Conservation (phyloP, 2,888 invertebrate species). For the Scotopteryx bipunctaria region DNA sequence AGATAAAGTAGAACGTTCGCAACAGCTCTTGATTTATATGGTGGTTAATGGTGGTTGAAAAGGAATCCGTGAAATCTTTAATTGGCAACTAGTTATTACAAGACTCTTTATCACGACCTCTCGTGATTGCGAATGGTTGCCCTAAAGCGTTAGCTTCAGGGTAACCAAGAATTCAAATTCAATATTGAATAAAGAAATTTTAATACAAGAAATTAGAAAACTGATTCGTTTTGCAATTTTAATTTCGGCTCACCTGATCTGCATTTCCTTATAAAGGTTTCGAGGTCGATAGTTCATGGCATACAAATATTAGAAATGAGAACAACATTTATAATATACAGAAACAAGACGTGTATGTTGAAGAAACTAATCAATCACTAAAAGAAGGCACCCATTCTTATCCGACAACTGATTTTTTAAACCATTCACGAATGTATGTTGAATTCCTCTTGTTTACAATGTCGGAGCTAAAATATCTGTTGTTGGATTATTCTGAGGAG, state of each 20-base stretch:
- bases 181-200: constrained; percentile 30
- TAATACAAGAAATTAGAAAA: constrained; percentile 41
- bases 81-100: constrained; percentile 31
- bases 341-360: constrained; percentile 42
- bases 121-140: constrained; percentile 21
- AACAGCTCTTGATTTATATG: constrained; percentile 26
- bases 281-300: constrained; percentile 61
- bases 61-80: constrained; percentile 37
- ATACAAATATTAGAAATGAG: constrained; percentile 56
- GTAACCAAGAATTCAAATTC: too few relatives aligned
- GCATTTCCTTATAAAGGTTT: constrained; percentile 63
- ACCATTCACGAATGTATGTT: constrained; percentile 27
- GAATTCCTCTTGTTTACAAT: constrained; percentile 37
- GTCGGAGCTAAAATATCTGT: constrained; percentile 35
- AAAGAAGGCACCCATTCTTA: constrained; percentile 25
- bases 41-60: constrained; percentile 29
- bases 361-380: constrained; percentile 37
- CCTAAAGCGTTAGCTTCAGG: too few relatives aligned
- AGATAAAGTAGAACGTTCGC: constrained; percentile 32
- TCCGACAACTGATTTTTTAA: constrained; percentile 31
- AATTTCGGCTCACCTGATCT: constrained; percentile 57
- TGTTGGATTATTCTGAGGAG: constrained; percentile 34
- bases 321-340: constrained; percentile 44
- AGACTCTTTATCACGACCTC: constrained; percentile 24
- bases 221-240: constrained; percentile 59